A percentile compares a stretch with the other conserved stretches of the same genome.
Evolutionary conservation across 2,797 vertebrate genomes (phyloP).

Genomic region (Danio jaintianensis): DNA sequence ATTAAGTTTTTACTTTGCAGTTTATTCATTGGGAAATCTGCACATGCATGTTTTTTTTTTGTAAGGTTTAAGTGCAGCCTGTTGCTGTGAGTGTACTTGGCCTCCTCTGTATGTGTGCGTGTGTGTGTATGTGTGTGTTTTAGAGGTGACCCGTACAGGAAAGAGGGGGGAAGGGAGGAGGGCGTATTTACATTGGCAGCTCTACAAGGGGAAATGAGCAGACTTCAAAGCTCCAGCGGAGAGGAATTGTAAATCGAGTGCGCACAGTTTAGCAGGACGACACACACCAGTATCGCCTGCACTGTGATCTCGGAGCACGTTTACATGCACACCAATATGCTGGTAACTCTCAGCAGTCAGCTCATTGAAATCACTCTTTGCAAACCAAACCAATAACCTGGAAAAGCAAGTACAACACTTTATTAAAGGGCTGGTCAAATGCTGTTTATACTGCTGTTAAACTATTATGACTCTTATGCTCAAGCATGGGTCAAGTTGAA

Average conservation of each 20-base stretch:
- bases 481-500: too few relatives aligned
- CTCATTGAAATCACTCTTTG: too few relatives aligned
- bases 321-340: too few relatives aligned
- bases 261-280: slow-evolving; percentile 71
- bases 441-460: too few relatives aligned
- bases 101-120: slow-evolving; percentile 57
- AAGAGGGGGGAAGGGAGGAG: slow-evolving; percentile 71
- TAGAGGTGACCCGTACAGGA: slow-evolving; percentile 75
- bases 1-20: background rate
- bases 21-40: background rate
- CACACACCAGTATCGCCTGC: slow-evolving; percentile 61
- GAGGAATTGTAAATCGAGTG: slow-evolving; percentile 75
- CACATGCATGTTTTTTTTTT: background rate
- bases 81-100: slow-evolving; percentile 59
- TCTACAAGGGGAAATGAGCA: slow-evolving; percentile 81
- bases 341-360: too few relatives aligned
- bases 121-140: slow-evolving; percentile 52
- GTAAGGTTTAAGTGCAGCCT: slow-evolving; percentile 48
- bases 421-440: too few relatives aligned
- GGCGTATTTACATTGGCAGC: slow-evolving; percentile 84
- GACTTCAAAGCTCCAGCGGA: slow-evolving; percentile 83
- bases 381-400: too few relatives aligned
- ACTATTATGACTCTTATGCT: too few relatives aligned
- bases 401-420: too few relatives aligned
- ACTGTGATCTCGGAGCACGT: slow-evolving; percentile 3